Evolutionary conservation across 2,113 vertebrate genomes (phyloP), one percentile per base, ranked within the genome.

Genomic region (Hippotragus niger): DNA sequence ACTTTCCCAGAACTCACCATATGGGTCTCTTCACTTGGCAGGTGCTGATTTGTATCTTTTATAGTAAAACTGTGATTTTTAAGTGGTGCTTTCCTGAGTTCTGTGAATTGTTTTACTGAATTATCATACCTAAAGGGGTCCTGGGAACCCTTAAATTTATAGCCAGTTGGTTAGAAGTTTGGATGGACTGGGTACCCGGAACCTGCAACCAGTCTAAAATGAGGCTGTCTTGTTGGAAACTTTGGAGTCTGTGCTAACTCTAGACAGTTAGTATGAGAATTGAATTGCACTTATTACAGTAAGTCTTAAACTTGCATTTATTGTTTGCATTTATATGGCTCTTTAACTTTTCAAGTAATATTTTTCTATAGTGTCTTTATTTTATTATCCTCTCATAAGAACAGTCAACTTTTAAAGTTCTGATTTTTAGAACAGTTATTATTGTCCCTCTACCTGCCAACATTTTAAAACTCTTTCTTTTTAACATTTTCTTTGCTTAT

Each of bases 241-340:
- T 57, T 0, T 58, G 15, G 43, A 86, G 52, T 86, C 92, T 86
- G 36, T 53, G 21, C 58, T 81, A n/a, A 89, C 74, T 89, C 31
- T 52, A 82, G 47, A 36, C n/a, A 83, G 55, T 82, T 23, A 83
- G 50, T 82, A 17, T 33, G 16, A 92, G 7, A 92, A 50, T 36
- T 88, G 36, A 45, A 62, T 76, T 76, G 31, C 15, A 33, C 7
- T 88, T 89, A 88, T 71, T 97, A 31, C 15, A 83, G 52, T 55
- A 90, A 12, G 13, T 83, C 74, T 96, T 90, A 76, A 96, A 86
- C 52, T 95, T 60, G 5, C 27, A 64, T 64, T 93, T 93, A 76
- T 90, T 96, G 10, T 90, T 86, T 90, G 71, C 16, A 62, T 96
- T 93, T 87, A 81, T 95, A 64, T 90, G 12, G 16, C 40, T 86